Base-by-base conservation (phyloP, 2,888 invertebrate species). In the Endomychus coccineus region DNA sequence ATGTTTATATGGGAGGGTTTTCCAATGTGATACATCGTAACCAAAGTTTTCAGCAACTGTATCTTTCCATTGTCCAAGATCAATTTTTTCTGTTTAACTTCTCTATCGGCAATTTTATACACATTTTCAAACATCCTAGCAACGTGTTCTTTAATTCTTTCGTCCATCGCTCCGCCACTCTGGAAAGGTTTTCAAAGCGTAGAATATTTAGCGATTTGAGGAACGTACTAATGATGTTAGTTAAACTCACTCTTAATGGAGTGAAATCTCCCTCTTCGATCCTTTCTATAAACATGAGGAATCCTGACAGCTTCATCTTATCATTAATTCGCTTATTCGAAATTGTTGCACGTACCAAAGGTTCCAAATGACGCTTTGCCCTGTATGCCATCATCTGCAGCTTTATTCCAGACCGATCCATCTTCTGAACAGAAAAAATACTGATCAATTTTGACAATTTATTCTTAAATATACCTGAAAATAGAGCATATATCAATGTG, bases 321-420 rank as follows among this genome's bases (percentile, higher is more conserved):
- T 56, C 55, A 21, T 49, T 52, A 22, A 59, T 56, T 15, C 55
- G 40, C 31, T 45, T 53, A 34, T 59, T 56, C 1, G 34, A 30
- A 14, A 58, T 52, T 27, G 58, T 52, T 5, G 58, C 56, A 36
- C 56, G 56, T 2, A 58, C 55, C 31, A 59, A 36, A 40, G 56
- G 57, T 16, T 56, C 43, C 32, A 56, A 56, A 35, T 58, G 56
- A 10, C 56, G 40, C 55, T 56, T 58, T 5, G 51, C 53, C 34
- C 48, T 52, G 12, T 49, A 16, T 2, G 38, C 38, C 21, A 38
- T 17, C 23, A 23, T 24, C 31, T 37, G 24, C 14, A 37, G 14
- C n/a, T n/a, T n/a, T n/a, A n/a, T n/a, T n/a, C n/a, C n/a, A n/a
- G n/a, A n/a, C n/a, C n/a, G n/a, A n/a, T n/a, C n/a, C n/a, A n/a